Percentiles rank a stretch among this genome's conserved stretches.
Conservation (phyloP, 1,140 invertebrate genomes). For the Cotesia vestalis region DNA sequence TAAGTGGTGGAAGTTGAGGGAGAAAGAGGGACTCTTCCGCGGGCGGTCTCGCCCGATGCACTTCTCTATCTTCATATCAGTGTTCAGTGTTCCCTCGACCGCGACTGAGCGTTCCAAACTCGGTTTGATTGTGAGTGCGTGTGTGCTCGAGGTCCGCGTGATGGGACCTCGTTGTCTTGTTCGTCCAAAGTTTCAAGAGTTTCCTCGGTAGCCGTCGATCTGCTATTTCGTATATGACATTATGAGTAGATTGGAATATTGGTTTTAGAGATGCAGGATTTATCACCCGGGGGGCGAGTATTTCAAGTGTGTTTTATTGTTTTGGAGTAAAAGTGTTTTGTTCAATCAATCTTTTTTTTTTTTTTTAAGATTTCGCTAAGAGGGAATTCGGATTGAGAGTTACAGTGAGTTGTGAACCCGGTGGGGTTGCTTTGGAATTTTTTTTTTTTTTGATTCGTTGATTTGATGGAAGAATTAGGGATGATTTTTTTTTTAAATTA, state of each 20-base stretch:
- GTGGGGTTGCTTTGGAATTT: too few relatives aligned
- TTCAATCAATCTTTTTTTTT: too few relatives aligned
- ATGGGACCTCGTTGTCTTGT: conserved; percentile 53
- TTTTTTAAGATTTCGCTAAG: too few relatives aligned
- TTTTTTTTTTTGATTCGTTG: too few relatives aligned
- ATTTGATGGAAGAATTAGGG: too few relatives aligned
- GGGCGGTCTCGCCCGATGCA: conserved; percentile 46
- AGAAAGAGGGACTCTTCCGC: conserved; percentile 36
- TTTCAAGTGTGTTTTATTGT: conserved; percentile 18
- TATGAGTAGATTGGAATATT: too few relatives aligned
- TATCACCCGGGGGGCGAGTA: conserved; percentile 21
- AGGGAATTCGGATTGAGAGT: too few relatives aligned
- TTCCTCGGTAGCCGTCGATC: conserved; percentile 52
- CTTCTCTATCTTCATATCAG: conserved; percentile 30
- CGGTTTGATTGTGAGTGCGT: conserved; percentile 29
- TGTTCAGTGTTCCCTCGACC: conserved; percentile 60
- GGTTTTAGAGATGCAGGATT: conserved; percentile 35
- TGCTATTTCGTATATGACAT: too few relatives aligned
- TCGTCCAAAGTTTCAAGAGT: conserved; percentile 47
- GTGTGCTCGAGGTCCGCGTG: conserved; percentile 47
- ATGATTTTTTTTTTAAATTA: too few relatives aligned
- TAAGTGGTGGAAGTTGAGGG: neutral
- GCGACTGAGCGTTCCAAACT: conserved; percentile 52
- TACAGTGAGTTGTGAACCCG: too few relatives aligned
- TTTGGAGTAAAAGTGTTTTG: too few relatives aligned